Conservation (phyloP, 2,113 vertebrate genomes). For the Uria lomvia region DNA sequence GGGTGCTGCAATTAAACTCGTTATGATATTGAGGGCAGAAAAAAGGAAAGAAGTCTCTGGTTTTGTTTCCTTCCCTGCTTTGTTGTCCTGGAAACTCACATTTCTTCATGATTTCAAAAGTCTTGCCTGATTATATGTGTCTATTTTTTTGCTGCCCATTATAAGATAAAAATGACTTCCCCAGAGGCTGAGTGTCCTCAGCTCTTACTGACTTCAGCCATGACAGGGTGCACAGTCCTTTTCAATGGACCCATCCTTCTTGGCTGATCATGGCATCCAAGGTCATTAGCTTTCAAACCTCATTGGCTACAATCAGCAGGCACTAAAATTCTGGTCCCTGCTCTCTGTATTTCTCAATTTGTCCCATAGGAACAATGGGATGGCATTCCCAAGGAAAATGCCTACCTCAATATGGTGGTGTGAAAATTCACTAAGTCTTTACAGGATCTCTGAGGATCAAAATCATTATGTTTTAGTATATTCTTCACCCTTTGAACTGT, state of each 20-base stretch:
- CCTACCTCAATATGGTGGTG: background rate
- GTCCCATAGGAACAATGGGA: background rate
- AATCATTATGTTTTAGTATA: background rate
- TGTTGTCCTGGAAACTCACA: background rate
- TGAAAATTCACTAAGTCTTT: background rate
- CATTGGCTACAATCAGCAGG: background rate
- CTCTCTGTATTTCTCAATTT: background rate
- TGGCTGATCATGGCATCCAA: background rate
- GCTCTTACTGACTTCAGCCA: background rate
- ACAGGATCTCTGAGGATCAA: background rate
- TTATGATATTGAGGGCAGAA: background rate
- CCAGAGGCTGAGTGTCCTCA: background rate
- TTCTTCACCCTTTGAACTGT: background rate
- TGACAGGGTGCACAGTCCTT: background rate
- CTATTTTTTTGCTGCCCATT: background rate
- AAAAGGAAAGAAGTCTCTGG: background rate
- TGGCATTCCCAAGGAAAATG: background rate
- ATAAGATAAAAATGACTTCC: background rate
- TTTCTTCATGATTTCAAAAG: background rate
- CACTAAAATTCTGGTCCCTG: background rate
- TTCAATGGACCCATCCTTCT: background rate
- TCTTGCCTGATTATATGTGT: background rate
- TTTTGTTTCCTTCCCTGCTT: background rate
- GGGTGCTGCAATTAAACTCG: background rate
- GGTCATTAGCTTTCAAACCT: background rate